Evolutionary conservation across 2,113 vertebrate species (phyloP), one percentile per base, ranked within the genome.

Genomic region (Oncorhynchus clarkii): DNA sequence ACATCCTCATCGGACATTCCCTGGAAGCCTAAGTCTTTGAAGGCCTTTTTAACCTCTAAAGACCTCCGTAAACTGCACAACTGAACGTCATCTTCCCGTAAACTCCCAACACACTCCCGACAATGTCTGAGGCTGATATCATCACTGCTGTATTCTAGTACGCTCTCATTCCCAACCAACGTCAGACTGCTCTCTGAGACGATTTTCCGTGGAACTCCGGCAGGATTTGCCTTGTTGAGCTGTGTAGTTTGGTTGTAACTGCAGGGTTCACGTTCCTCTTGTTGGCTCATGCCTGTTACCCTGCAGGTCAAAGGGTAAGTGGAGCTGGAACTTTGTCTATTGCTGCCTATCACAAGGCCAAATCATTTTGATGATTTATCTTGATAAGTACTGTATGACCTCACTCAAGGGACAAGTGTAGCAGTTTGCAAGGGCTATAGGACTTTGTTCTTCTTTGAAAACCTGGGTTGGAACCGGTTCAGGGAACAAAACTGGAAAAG

Each of bases 281-380:
- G 18, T n/a, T 24, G 26, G 27, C 73, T 49, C 72, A 82, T 82
- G 83, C 83, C 80, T 66, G 80, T 82, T 80, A 79, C 81, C 34
- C 76, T 81, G 4, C 84, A 83, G 76, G 81, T 85, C 81, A 77
- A 79, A 67, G 81, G 84, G 84, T 83, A 77, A 81, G 84, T 80
- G 31, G 39, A 45, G 39, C 39, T 45, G 39, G 39, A 45, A 45
- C 39, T 45, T 45, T 45, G 39, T 45, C 39, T 11, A 45, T 45
- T 9, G 39, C 9, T 45, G 39, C 39, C 39, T 45, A 2, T 45
- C 39, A 45, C 39, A 45, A 45, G 39, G 39, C 39, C 39, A 45
- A 45, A 45, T 45, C 39, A 45, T 45, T 11, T 45, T 11, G 9
- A 11, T 45, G 39, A 45, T 45, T 45, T 1, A 3, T 45, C 39